Conservation (phyloP, 2,888 invertebrate species). For the Dryococelus australis region DNA sequence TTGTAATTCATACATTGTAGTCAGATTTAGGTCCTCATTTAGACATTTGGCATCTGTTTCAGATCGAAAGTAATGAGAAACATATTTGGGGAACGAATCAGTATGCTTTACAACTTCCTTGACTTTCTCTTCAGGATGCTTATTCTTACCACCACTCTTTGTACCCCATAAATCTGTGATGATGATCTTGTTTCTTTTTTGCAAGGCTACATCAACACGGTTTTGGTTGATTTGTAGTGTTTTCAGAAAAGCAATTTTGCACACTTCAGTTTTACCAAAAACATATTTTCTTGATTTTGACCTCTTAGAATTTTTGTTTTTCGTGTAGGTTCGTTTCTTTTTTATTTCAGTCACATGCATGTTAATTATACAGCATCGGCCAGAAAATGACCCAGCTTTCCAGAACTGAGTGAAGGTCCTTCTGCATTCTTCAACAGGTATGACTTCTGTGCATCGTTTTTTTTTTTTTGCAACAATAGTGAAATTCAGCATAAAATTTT, state of each 20-base stretch:
- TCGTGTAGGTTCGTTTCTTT: slow-evolving; percentile 9
- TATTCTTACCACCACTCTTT: too few relatives aligned
- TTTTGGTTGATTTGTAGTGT: background rate
- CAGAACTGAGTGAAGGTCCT: slow-evolving; percentile 4
- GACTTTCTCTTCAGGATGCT: too few relatives aligned
- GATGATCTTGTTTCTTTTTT: too few relatives aligned
- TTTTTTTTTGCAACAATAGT: background rate
- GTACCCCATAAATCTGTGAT: too few relatives aligned
- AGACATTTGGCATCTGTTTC: too few relatives aligned
- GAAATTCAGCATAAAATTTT: background rate
- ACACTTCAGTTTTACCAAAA: slow-evolving; percentile 10
- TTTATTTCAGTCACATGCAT: background rate
- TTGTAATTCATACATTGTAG: too few relatives aligned
- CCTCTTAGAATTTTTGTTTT: background rate
- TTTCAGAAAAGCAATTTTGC: background rate
- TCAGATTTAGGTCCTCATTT: too few relatives aligned
- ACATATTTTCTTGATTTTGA: background rate
- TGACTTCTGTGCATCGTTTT: background rate
- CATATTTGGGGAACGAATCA: too few relatives aligned
- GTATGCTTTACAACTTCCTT: too few relatives aligned
- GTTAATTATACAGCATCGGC: background rate
- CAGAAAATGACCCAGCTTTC: background rate
- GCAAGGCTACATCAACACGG: slow-evolving; percentile 10
- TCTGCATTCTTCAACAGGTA: slow-evolving; percentile 1
- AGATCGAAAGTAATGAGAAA: too few relatives aligned